Conservation (phyloP, 2,888 invertebrate species). For the Cordylochernes scorpioides region DNA sequence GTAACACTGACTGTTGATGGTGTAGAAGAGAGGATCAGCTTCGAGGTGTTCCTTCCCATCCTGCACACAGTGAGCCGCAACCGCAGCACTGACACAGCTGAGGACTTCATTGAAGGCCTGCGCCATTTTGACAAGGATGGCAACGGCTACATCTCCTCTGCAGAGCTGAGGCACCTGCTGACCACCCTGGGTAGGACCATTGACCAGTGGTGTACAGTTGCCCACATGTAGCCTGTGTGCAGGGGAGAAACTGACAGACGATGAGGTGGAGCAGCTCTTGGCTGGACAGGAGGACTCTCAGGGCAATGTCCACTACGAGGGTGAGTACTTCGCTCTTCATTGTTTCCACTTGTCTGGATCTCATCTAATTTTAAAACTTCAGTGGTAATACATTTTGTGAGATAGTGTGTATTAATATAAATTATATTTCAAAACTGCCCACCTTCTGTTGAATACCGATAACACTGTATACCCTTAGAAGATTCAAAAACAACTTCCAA, state of each 20-base stretch:
- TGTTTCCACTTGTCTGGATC: too few species aligned
- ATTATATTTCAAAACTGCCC: too few species aligned
- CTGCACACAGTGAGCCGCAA: constrained; percentile 85
- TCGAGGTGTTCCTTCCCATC: constrained; percentile 94
- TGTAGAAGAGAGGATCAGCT: constrained; percentile 76
- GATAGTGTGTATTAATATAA: too few species aligned
- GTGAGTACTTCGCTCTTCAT: too few species aligned
- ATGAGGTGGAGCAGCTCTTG: constrained; percentile 76
- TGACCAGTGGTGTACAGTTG: background rate
- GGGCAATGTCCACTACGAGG: constrained; percentile 92
- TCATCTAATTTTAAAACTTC: too few species aligned
- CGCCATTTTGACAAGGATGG: constrained; percentile 98
- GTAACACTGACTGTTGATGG: constrained; percentile 1
- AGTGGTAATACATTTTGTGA: too few species aligned
- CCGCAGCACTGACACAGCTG: constrained; percentile 69
- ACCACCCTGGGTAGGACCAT: constrained; percentile 51
- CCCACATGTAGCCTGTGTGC: constrained; percentile 4
- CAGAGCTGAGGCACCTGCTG: constrained; percentile 82
- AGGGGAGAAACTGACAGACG: constrained; percentile 85
- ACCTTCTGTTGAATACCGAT: too few species aligned
- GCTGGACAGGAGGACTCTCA: constrained; percentile 93
- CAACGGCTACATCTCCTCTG: constrained; percentile 90
- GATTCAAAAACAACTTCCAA: too few species aligned
- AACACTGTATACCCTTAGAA: too few species aligned
- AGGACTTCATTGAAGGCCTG: constrained; percentile 92